Conservation (phyloP, 2,797 vertebrate species). For the Ceyx erithaca region DNA sequence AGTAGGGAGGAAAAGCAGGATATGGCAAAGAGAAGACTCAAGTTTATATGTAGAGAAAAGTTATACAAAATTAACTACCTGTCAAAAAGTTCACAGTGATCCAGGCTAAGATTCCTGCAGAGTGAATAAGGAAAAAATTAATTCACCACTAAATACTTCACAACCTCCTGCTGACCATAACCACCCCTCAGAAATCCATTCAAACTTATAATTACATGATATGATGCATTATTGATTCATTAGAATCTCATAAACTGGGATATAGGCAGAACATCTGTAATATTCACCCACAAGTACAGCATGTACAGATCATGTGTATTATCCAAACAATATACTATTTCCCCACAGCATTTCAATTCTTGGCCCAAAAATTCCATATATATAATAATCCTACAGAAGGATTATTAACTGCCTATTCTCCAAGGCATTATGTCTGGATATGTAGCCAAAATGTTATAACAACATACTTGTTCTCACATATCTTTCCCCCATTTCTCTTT, state of each 20-base stretch:
- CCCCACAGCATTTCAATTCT: background rate
- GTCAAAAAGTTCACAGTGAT: conserved; percentile 98
- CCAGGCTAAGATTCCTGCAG: conserved; percentile 94
- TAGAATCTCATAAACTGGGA: background rate
- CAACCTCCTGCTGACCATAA: background rate
- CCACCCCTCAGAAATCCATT: background rate
- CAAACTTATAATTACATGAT: background rate
- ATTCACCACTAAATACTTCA: background rate
- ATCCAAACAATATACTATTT: background rate
- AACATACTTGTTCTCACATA: background rate
- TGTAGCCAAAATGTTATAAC: background rate
- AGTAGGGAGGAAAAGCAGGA: background rate
- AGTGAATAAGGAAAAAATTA: background rate
- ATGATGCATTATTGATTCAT: background rate
- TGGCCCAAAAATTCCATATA: background rate
- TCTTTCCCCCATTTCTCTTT: background rate
- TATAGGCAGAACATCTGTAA: background rate
- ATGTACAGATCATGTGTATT: background rate
- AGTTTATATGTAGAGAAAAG: background rate
- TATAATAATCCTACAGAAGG: background rate
- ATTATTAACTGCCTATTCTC: background rate
- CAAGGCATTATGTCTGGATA: background rate
- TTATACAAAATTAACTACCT: conserved; percentile 81
- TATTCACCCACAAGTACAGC: background rate
- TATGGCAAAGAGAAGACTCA: background rate